Evolutionary conservation across 1,140 invertebrate genomes (phyloP), one percentile per base, ranked within the genome.

Genomic region (Calephelis nemesis): DNA sequence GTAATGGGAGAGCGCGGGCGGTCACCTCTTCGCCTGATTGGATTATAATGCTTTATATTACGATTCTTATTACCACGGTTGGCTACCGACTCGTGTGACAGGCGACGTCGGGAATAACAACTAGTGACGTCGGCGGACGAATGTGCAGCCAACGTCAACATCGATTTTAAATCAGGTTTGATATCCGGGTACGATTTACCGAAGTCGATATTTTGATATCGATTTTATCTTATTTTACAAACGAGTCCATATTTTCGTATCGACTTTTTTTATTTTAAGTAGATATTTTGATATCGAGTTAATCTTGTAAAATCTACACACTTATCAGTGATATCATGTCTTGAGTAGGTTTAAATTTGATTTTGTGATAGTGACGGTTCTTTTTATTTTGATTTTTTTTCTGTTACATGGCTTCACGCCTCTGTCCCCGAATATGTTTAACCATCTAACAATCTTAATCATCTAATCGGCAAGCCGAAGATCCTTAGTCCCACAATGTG

Each of bases 1-100:
- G 79, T 86, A 87, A 90, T 80, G 73, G 65, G 75, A 58, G 71
- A 75, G 69, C 77, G 73, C 85, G 84, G 87, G 87, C 86, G 86
- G 85, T 81, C 87, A 82, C 84, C 74, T 81, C 81, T 73, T 74
- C 67, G 80, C 77, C 74, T 90, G 85, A 90, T 90, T 90, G 87
- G 87, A 87, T 88, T 88, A 88, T 90, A 88, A 90, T 90, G 76
- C 82, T 80, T 87, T 87, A 86, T 87, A 88, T 88, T 88, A 88
- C 83, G 75, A 81, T 90, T 90, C 84, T 88, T 87, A 87, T 87
- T 84, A 86, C 83, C 78, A 78, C 75, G 74, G 79, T 70, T 78
- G 74, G 78, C 87, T 84, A 83, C 82, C 78, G 85, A 76, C 75
- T 74, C 79, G 85, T 82, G 81, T 81, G 81, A 81, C 82, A 77